Evolutionary conservation across 2,888 invertebrate genomes (phyloP).

Genomic region (Syrista parreyssii): DNA sequence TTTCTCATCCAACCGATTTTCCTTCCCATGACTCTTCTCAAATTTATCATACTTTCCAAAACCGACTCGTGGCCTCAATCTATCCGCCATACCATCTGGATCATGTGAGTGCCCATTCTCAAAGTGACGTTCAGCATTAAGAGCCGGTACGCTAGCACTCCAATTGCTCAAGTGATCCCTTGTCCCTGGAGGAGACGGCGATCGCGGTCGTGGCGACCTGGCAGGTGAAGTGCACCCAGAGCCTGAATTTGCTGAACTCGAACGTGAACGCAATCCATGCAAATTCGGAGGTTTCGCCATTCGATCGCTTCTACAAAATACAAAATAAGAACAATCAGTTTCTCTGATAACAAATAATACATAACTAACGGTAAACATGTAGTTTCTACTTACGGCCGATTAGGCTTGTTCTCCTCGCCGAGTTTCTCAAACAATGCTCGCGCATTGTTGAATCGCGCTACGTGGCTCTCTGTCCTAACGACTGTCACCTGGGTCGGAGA

Average conservation of each 20-base stretch:
- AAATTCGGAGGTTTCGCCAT: conserved; percentile 65
- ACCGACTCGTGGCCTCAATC: conserved; percentile 65
- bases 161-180: conserved; percentile 69
- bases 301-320: conserved; percentile 35
- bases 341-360: background rate
- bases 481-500: conserved; percentile 74
- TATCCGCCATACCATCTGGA: conserved; percentile 63
- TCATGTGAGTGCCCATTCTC: conserved; percentile 57
- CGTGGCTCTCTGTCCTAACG: conserved; percentile 88
- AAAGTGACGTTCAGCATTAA: conserved; percentile 65
- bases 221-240: conserved; percentile 72
- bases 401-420: conserved; percentile 77
- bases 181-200: conserved; percentile 58
- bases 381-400: conserved; percentile 49
- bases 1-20: conserved; percentile 67
- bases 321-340: conserved; percentile 1
- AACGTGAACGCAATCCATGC: conserved; percentile 72
- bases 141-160: conserved; percentile 69
- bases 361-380: background rate
- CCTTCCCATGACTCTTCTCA: conserved; percentile 55
- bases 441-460: conserved; percentile 91
- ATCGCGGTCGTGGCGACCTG: conserved; percentile 68
- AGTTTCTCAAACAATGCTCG: conserved; percentile 92
- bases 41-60: conserved; percentile 38
- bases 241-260: conserved; percentile 75